Percentiles rank a stretch among this genome's conserved stretches.
These are phyloP conservation scores for Ridgeia piscesae DNA, from an alignment of 1,140 invertebrate species.

Conservation along the genomic window DNA sequence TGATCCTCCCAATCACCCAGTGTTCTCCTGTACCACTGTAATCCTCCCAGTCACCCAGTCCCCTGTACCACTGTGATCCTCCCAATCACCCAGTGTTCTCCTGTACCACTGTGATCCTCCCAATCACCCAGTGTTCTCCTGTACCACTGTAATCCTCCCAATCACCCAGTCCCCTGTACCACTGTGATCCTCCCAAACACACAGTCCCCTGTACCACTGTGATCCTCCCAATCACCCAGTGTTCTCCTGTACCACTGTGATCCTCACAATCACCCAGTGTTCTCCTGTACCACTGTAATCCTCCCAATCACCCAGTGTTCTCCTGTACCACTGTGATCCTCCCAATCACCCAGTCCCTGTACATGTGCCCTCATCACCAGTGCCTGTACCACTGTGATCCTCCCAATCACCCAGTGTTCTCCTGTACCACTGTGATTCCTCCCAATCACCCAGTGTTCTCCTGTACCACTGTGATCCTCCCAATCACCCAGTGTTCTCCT, in stretches of 20 bases:
- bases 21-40: too few species aligned
- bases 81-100: too few species aligned
- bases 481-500: background rate
- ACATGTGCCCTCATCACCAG: too few species aligned
- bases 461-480: background rate
- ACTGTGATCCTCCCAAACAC: too few species aligned
- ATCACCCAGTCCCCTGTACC: too few species aligned
- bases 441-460: too few species aligned
- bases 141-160: background rate
- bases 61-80: background rate
- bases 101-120: background rate
- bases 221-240: background rate
- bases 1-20: background rate
- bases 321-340: background rate
- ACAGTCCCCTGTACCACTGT: too few species aligned
- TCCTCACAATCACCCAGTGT: background rate
- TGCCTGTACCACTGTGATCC: too few species aligned
- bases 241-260: background rate
- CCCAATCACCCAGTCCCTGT: too few species aligned
- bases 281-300: too few species aligned
- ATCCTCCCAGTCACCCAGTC: background rate
- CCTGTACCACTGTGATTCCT: background rate
- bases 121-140: background rate
- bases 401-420: background rate
- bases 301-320: background rate